Percentiles rank a stretch among this genome's conserved stretches.
phyloP scores from a whole-genome alignment of 2,797 vertebrate genomes.

The Schizopygopsis pylzovi region DNA sequence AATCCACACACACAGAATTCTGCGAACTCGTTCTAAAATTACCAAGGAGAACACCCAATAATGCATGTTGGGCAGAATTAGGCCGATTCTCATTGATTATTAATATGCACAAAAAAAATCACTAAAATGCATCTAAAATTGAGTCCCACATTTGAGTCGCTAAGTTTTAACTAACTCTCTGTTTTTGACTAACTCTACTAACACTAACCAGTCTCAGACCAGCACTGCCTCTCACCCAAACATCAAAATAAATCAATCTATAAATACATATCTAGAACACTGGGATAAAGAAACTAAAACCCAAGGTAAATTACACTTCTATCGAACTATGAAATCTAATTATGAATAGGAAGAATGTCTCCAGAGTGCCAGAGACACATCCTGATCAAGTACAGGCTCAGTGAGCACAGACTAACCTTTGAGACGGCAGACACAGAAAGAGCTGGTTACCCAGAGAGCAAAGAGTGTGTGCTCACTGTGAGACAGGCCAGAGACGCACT shows the following conservation, averaged over 20 bases:
- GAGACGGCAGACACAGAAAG: neutral
- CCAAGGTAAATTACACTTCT: neutral
- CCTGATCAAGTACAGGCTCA: neutral
- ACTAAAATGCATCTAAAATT: neutral
- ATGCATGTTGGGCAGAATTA: neutral
- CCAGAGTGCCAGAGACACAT: neutral
- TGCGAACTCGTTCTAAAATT: neutral
- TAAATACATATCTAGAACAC: neutral
- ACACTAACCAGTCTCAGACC: neutral
- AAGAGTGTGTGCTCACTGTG: neutral
- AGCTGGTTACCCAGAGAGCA: neutral
- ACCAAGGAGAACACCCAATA: neutral
- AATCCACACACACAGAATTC: neutral
- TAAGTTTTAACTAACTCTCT: neutral
- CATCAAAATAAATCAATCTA: neutral
- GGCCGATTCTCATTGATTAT: neutral
- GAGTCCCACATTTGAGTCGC: neutral
- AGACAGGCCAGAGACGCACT: neutral
- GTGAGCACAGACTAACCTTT: too few species aligned
- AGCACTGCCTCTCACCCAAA: neutral
- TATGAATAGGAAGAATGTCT: neutral
- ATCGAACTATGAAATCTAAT: neutral
- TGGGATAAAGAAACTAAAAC: too few species aligned
- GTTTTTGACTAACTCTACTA: neutral
- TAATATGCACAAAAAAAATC: neutral